These are phyloP conservation scores for Lanius collurio DNA, from an alignment of 2,113 vertebrate species.

Conservation along the genomic window DNA sequence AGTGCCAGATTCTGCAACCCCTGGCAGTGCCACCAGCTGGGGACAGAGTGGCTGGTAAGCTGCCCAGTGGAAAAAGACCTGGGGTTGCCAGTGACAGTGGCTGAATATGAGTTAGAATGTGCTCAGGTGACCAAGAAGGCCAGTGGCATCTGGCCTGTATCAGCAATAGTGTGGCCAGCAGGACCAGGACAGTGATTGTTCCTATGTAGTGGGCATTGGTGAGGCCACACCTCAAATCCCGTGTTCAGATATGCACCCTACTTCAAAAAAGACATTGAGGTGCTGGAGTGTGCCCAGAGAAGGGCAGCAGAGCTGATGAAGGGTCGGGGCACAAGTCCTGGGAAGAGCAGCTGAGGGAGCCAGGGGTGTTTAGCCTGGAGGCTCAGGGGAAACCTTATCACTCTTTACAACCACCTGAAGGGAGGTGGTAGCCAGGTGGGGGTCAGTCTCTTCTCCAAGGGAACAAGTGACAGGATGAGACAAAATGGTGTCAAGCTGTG, in stretches of 20 bases:
- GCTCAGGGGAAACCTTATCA: neutral
- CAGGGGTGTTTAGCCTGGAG: neutral
- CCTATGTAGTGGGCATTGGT: neutral
- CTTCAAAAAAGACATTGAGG: neutral
- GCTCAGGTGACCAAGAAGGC: neutral
- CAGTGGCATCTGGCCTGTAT: accelerated
- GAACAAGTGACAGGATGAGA: neutral
- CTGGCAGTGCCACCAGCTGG: neutral
- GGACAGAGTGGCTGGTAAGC: neutral
- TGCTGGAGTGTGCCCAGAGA: neutral
- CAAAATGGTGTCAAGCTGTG: neutral
- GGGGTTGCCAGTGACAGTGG: accelerated
- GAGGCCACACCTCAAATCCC: accelerated
- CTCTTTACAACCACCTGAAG: neutral
- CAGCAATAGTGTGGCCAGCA: neutral
- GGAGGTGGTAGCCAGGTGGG: neutral
- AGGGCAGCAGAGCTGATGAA: neutral
- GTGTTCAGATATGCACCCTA: too few species aligned
- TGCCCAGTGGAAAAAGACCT: neutral
- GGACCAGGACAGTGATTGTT: neutral
- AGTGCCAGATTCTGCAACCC: neutral
- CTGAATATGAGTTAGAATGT: neutral
- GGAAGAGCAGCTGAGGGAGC: neutral
- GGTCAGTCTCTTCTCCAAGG: neutral
- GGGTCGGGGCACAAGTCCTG: neutral